Evolutionary conservation across 2,888 invertebrate genomes (phyloP), one percentile per base, ranked within the genome.

Genomic region (Tenthredo scrophulariae): DNA sequence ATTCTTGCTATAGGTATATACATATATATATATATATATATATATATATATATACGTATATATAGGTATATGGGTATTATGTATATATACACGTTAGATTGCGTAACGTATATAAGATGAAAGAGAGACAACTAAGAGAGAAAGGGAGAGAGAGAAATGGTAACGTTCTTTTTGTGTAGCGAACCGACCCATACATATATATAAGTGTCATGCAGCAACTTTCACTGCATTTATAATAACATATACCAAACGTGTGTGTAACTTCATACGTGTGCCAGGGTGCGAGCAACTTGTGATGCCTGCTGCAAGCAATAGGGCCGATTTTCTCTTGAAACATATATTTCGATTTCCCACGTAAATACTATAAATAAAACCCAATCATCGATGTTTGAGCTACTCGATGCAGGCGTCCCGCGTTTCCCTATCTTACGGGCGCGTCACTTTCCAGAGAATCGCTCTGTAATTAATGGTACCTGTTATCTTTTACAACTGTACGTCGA

Each of bases 141-240:
- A 74, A 40, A 72, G 40, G n/a, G 40, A 72, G 72, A 72, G 33
- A 37, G 70, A 70, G 70, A 91, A 91, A 90, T 90, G 90, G 90
- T 89, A 90, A 90, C 89, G 87, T 75, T 89, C 88, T 89, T 65
- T 88, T 86, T 86, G 87, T 87, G 46, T 75, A 75, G 74, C 87
- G 85, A 70, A 37, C 40, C 80, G 67, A 84, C 29, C 22, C 22
- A 26, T 62, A 77, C 33, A 77, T 22, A 26, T 37, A 77, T 22
- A 26, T 37, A 18, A n/a, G 83, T 83, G 33, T 70, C 70, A 50
- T 83, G 87, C 74, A 82, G 84, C 87, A 89, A 91, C 91, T 91
- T 91, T 91, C 91, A 91, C 91, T 88, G 87, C 65, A 86, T 88
- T 89, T 87, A 89, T 80, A 80, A 83, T 83, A 65, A 65, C 82